Evolutionary conservation across 1,140 invertebrate species (phyloP).

Genomic region (Magallana gigas): DNA sequence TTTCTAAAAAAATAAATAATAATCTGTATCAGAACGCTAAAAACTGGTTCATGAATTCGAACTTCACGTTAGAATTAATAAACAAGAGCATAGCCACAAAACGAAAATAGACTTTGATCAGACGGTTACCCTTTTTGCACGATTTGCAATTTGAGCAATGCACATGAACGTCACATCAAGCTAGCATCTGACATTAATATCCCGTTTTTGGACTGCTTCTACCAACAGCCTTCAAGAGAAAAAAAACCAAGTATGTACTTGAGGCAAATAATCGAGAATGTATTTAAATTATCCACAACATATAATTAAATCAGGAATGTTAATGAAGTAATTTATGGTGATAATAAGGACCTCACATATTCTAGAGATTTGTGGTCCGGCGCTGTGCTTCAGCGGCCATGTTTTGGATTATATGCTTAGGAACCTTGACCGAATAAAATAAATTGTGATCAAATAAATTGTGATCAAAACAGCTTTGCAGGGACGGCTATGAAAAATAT

Average conservation of each 20-base stretch:
- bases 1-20: no score
- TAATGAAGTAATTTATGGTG: slow-evolving; percentile 24
- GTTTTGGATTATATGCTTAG: neutral
- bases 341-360: slow-evolving; percentile 18
- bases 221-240: neutral
- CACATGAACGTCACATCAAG: slow-evolving; percentile 20
- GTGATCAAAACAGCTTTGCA: no score
- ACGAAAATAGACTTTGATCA: neutral
- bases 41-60: no score
- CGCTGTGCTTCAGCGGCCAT: neutral
- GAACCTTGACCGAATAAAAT: neutral
- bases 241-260: slow-evolving; percentile 2
- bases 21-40: no score
- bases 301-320: slow-evolving; percentile 23
- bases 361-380: neutral
- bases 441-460: no score
- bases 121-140: neutral
- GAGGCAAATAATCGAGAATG: neutral
- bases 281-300: neutral
- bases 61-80: no score
- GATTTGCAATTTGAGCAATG: neutral
- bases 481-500: no score
- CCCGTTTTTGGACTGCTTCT: neutral
- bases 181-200: slow-evolving; percentile 1
- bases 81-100: no score